Conservation (phyloP, 2,113 vertebrate species). For the Spermophilus dauricus region DNA sequence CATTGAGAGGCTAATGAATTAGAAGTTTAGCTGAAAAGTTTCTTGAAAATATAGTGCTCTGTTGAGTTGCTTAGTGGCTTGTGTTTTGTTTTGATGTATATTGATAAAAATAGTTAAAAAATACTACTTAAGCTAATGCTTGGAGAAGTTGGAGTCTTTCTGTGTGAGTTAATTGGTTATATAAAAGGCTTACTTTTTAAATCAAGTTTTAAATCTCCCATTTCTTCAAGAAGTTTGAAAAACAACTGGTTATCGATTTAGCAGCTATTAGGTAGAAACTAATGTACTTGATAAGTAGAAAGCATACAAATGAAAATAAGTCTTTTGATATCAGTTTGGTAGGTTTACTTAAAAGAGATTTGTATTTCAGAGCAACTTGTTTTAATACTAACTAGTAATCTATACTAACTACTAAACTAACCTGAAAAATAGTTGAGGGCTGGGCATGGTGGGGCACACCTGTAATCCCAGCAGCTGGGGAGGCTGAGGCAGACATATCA, state of each 20-base stretch:
- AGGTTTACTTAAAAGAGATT: neutral
- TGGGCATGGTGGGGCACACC: no score
- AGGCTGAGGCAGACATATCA: no score
- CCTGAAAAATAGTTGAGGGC: no score
- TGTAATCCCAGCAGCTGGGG: no score
- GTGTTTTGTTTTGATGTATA: neutral
- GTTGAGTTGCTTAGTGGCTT: neutral
- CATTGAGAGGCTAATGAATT: neutral
- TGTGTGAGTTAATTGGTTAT: neutral
- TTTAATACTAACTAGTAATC: neutral
- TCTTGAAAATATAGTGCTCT: neutral
- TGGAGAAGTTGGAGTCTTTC: neutral
- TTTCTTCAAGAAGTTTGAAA: constrained; percentile 32
- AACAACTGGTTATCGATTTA: neutral
- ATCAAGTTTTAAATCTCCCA: neutral
- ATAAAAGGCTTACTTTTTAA: neutral
- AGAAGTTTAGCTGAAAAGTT: neutral
- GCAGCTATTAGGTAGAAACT: neutral
- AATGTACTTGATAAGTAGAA: neutral
- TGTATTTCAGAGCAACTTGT: neutral
- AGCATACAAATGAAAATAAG: neutral
- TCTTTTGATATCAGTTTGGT: neutral
- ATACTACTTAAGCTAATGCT: neutral
- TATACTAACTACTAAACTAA: neutral
- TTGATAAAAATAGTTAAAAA: neutral